Evolutionary conservation across 2,113 vertebrate genomes (phyloP).

Genomic region (Grammomys surdaster): DNA sequence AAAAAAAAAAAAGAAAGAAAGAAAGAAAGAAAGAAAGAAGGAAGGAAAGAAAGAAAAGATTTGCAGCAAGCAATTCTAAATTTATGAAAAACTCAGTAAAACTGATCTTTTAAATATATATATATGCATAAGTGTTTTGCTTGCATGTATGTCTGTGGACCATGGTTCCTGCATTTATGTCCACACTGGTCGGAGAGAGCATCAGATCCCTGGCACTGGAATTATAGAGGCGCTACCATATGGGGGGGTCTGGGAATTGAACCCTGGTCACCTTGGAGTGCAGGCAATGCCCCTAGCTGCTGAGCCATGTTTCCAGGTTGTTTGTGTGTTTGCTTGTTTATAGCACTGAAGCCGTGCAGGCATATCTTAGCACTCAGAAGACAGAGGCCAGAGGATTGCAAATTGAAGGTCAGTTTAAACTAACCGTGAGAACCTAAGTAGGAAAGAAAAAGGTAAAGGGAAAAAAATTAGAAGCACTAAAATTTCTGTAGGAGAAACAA

Average conservation of each 20-base stretch:
- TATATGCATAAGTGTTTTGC: not conserved
- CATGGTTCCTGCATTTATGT: not conserved
- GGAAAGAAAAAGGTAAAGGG: not conserved
- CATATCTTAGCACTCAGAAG: not conserved
- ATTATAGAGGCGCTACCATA: not conserved
- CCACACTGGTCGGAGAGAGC: not conserved
- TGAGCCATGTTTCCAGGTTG: not conserved
- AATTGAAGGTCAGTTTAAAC: not conserved
- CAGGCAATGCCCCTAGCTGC: not conserved
- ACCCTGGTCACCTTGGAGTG: not conserved
- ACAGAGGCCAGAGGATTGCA: not conserved
- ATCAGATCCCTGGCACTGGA: not conserved
- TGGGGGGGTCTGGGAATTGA: not conserved
- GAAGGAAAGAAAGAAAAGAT: not conserved
- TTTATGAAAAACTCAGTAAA: conserved; percentile 31
- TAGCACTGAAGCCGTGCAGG: not conserved
- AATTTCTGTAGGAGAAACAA: not conserved
- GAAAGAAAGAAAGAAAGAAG: not conserved
- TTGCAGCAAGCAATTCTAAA: conserved; percentile 13
- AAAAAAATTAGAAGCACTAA: not conserved
- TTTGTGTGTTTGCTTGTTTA: not conserved
- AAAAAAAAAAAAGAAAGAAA: too few relatives aligned
- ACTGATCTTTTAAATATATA: not conserved
- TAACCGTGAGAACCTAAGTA: not conserved
- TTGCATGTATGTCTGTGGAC: not conserved